Evolutionary conservation across 2,888 invertebrate genomes (phyloP).

Genomic region (Ectemnius cavifrons): DNA sequence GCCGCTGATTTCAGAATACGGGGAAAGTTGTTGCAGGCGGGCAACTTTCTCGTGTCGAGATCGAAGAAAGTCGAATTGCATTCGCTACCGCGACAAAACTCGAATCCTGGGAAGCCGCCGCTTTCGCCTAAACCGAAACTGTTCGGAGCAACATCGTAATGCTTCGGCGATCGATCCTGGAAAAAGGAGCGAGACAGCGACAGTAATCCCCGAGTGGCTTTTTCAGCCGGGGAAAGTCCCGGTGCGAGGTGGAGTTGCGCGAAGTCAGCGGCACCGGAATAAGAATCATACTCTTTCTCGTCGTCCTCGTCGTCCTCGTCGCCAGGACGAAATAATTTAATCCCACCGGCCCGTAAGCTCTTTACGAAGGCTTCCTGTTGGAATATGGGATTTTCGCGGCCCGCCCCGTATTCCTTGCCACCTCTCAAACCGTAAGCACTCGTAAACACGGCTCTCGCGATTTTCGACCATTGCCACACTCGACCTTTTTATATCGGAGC

Average conservation of each 20-base stretch:
- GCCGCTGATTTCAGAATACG: too few relatives aligned
- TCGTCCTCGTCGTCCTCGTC: neutral
- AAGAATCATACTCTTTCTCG: neutral
- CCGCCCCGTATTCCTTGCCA: neutral
- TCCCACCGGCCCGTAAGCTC: neutral
- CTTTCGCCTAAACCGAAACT: too few relatives aligned
- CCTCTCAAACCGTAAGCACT: neutral
- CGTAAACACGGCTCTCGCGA: neutral
- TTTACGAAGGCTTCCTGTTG: constrained; percentile 8
- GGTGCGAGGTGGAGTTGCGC: neutral
- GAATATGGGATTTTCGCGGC: neutral
- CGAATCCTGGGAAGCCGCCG: too few relatives aligned
- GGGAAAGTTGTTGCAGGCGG: too few relatives aligned
- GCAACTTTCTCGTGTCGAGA: too few relatives aligned
- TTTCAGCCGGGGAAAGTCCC: too few relatives aligned
- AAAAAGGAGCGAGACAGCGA: too few relatives aligned
- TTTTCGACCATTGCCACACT: neutral
- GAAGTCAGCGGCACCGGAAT: neutral
- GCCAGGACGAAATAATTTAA: constrained; percentile 1
- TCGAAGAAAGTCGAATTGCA: too few relatives aligned
- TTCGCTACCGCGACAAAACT: too few relatives aligned
- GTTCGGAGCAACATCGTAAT: too few relatives aligned
- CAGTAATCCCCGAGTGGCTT: too few relatives aligned
- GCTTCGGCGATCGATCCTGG: too few relatives aligned
- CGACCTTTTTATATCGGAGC: constrained; percentile 19